Conservation (phyloP, 1,140 invertebrate genomes). For the Bombus impatiens region DNA sequence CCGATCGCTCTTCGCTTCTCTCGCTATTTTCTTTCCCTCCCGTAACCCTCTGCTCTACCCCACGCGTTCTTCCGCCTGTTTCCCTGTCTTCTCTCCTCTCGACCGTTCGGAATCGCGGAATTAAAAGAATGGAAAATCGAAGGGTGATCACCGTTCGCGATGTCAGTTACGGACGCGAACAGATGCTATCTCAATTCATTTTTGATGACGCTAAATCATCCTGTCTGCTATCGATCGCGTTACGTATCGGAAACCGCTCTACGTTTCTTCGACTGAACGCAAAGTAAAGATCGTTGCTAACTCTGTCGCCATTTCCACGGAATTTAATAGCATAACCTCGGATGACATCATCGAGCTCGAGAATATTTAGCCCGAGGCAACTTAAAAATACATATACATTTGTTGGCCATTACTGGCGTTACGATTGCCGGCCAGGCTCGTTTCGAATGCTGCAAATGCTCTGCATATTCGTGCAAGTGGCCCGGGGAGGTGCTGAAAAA, state of each 20-base stretch:
- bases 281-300: not conserved
- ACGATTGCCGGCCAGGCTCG: constrained; percentile 43
- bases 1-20: constrained; percentile 57
- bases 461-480: constrained; percentile 50
- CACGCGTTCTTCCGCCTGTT: not conserved
- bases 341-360: not conserved
- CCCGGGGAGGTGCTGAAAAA: constrained; percentile 78
- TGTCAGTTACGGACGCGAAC: constrained; percentile 16
- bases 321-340: not conserved
- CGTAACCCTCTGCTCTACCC: not conserved
- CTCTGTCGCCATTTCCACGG: not conserved
- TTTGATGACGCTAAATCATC: constrained; percentile 48
- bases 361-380: not conserved
- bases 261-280: not conserved
- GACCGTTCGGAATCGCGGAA: constrained; percentile 1
- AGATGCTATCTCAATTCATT: constrained; percentile 47
- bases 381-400: not conserved
- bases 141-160: constrained; percentile 17
- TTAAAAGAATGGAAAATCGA: constrained; percentile 50
- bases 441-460: constrained; percentile 66
- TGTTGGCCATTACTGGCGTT: not conserved
- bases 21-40: constrained; percentile 6
- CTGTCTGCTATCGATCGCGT: not conserved
- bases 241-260: constrained; percentile 28
- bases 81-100: not conserved